A percentile compares a stretch with the other conserved stretches of the same genome.
Conservation (phyloP, 2,888 invertebrate genomes). For the Hanleya hanleyi region DNA sequence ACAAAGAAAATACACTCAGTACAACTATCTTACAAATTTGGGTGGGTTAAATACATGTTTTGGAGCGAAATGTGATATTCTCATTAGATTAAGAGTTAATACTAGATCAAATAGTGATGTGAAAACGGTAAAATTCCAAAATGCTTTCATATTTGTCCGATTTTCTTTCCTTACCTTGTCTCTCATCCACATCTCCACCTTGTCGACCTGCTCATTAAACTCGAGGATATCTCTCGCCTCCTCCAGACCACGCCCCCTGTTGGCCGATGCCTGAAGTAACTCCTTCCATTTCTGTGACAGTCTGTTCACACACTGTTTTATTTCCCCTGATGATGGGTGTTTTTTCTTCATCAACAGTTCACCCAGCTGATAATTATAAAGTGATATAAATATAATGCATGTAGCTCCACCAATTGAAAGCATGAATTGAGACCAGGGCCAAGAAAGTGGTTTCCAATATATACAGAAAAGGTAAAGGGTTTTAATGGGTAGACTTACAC, state of each 20-base stretch:
- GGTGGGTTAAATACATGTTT: too few relatives aligned
- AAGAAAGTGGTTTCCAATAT: too few relatives aligned
- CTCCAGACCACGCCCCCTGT: conserved; percentile 87
- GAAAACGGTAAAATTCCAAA: neutral
- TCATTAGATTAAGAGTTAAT: too few relatives aligned
- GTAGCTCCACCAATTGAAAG: too few relatives aligned
- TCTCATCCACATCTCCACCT: conserved; percentile 97
- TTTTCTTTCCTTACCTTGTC: conserved; percentile 85
- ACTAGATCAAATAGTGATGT: too few relatives aligned
- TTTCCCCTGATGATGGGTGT: conserved; percentile 82
- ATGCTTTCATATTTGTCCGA: too few relatives aligned
- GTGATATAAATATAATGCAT: neutral
- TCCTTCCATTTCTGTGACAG: conserved; percentile 86
- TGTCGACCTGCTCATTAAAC: conserved; percentile 96
- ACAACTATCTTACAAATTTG: too few relatives aligned
- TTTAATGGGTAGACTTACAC: too few relatives aligned
- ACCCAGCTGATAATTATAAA: conserved; percentile 74
- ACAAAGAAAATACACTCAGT: neutral
- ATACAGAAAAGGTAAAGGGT: too few relatives aligned
- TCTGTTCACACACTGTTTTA: conserved; percentile 79
- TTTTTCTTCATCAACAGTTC: conserved; percentile 81
- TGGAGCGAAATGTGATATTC: too few relatives aligned
- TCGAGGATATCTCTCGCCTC: conserved; percentile 98
- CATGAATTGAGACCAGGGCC: too few relatives aligned
- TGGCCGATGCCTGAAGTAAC: conserved; percentile 82